These are phyloP conservation scores for Chanos chanos DNA, from an alignment of 2,797 vertebrate species.

Conservation along the genomic window DNA sequence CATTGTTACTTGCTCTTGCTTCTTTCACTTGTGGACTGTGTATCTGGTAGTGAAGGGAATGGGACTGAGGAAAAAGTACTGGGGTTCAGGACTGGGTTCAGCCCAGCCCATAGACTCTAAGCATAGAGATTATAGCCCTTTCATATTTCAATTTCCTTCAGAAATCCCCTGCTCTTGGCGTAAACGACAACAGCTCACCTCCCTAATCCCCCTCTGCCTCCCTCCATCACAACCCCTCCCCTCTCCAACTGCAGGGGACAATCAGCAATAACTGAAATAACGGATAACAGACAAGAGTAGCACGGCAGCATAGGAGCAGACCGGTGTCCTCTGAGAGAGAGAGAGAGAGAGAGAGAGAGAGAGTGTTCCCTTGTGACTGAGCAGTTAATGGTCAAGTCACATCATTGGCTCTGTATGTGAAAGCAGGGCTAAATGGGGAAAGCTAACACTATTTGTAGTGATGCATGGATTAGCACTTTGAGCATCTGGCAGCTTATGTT, in stretches of 20 bases:
- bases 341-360: slow-evolving; percentile 13
- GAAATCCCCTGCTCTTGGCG: slow-evolving; percentile 16
- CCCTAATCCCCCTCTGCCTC: slow-evolving; percentile 15
- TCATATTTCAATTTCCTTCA: slow-evolving; percentile 15
- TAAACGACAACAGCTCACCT: slow-evolving; percentile 11
- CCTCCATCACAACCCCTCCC: too few relatives aligned
- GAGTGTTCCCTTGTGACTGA: neutral
- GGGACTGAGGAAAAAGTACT: too few relatives aligned
- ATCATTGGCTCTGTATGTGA: neutral
- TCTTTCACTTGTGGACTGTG: neutral
- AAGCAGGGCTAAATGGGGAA: slow-evolving; percentile 8
- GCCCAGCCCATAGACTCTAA: neutral
- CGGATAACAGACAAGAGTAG: neutral
- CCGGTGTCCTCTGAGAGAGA: neutral
- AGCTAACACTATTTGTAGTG: slow-evolving; percentile 16
- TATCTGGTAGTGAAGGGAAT: neutral
- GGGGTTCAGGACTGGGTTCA: too few relatives aligned
- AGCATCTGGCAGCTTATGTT: slow-evolving; percentile 18
- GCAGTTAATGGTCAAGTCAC: neutral
- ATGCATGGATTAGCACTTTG: slow-evolving; percentile 20
- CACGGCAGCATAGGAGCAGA: neutral
- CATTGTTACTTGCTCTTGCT: neutral
- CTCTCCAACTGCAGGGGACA: neutral
- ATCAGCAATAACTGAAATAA: neutral
- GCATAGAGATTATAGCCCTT: slow-evolving; percentile 21